These are phyloP conservation scores for Agrochola macilenta DNA, from an alignment of 2,888 invertebrate species.

Conservation along the genomic window DNA sequence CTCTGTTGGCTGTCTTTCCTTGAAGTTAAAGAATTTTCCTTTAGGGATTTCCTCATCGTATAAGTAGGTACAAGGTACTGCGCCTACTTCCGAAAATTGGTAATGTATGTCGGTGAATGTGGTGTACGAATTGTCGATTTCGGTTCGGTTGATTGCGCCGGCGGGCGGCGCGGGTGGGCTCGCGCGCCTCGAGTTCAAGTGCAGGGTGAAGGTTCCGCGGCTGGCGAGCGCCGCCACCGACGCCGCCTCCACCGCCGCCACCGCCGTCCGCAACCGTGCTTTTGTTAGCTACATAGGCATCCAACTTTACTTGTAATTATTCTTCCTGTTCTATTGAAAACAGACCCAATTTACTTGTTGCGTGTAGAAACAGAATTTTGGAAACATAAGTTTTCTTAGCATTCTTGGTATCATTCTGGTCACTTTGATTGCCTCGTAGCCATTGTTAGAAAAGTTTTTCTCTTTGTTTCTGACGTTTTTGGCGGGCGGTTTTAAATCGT, in stretches of 20 bases:
- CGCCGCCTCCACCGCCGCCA: conserved; percentile 44
- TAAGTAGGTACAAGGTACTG: conserved; percentile 10
- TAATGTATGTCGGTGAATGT: conserved; percentile 61
- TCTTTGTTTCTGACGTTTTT: neutral
- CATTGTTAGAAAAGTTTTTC: neutral
- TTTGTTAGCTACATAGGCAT: conserved; percentile 46
- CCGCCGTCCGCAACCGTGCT: conserved; percentile 48
- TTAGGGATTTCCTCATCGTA: conserved; percentile 17
- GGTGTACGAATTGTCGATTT: conserved; percentile 78
- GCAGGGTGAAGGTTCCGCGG: conserved; percentile 88
- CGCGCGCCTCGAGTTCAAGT: conserved; percentile 84
- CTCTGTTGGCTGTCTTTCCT: conserved; percentile 12
- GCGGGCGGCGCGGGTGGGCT: conserved; percentile 73
- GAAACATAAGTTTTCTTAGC: neutral
- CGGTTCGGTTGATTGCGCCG: conserved; percentile 83
- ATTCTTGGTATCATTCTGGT: neutral
- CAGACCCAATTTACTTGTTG: neutral
- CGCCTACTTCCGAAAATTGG: conserved; percentile 54
- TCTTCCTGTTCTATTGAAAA: neutral
- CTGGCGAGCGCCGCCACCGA: conserved; percentile 51
- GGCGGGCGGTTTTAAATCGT: neutral
- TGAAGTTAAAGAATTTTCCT: conserved; percentile 26
- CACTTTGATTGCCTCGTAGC: no score
- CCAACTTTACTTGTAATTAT: conserved; percentile 46
- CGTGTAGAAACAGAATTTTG: neutral